Evolutionary conservation across 1,140 invertebrate genomes (phyloP).

Genomic region (Pachypsylla venusta): DNA sequence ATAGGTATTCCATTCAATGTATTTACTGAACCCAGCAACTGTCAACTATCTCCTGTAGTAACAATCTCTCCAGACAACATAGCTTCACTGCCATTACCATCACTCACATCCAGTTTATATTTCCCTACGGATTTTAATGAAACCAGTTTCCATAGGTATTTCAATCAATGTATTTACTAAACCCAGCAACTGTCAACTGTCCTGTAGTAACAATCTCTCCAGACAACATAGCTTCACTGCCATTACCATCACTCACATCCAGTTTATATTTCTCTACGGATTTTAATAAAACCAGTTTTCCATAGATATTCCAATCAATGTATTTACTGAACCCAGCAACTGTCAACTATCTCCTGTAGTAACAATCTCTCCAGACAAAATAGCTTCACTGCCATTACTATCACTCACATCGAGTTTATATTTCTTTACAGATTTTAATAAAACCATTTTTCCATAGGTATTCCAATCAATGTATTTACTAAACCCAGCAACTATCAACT

Average conservation of each 20-base stretch:
- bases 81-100: background rate
- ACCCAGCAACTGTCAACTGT: background rate
- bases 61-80: background rate
- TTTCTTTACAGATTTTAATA: conserved; percentile 1
- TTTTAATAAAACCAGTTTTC: too few species aligned
- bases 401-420: background rate
- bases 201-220: background rate
- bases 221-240: background rate
- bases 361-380: background rate
- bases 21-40: background rate
- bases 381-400: background rate
- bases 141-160: too few species aligned
- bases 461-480: background rate
- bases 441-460: too few species aligned
- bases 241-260: background rate
- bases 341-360: background rate
- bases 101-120: background rate
- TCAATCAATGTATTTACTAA: background rate
- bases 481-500: background rate
- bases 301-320: background rate
- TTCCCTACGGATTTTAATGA: too few species aligned
- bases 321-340: background rate
- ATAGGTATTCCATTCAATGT: background rate
- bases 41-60: background rate
- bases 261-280: background rate